Evolutionary conservation across 1,140 invertebrate genomes (phyloP).

Genomic region (Chionoecetes opilio): DNA sequence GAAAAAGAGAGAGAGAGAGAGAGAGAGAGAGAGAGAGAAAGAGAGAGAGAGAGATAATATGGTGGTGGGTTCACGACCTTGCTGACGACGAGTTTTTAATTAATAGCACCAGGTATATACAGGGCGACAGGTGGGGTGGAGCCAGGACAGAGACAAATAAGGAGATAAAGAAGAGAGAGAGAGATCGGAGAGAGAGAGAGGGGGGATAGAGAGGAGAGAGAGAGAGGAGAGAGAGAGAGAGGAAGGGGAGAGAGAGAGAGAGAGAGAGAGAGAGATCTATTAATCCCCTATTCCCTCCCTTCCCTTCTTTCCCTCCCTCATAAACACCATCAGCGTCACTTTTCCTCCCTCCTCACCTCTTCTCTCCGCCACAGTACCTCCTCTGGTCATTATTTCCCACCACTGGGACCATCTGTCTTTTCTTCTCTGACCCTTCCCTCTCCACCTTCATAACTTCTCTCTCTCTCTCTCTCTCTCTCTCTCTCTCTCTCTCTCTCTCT

Average conservation of each 20-base stretch:
- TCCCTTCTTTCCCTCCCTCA: not conserved
- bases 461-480: not conserved
- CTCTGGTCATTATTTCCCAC: not conserved
- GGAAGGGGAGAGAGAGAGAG: not conserved
- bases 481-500: slow-evolving; percentile 27
- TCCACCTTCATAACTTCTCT: not conserved
- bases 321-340: slow-evolving; percentile 3
- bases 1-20: not conserved
- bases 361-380: not conserved
- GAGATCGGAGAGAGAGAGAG: too few species aligned
- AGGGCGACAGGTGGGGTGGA: too few species aligned
- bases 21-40: too few species aligned
- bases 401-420: not conserved
- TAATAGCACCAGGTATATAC: too few species aligned
- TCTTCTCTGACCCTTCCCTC: not conserved
- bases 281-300: not conserved
- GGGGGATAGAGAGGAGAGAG: too few species aligned
- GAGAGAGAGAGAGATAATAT: too few species aligned
- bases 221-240: too few species aligned
- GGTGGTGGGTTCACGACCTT: too few species aligned
- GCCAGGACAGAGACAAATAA: too few species aligned
- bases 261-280: not conserved
- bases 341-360: not conserved
- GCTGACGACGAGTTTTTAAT: too few species aligned
- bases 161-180: too few species aligned